Percentiles rank a stretch among this genome's conserved stretches.
Evolutionary conservation across 1,140 invertebrate species (phyloP).

Genomic region (Epicauta chinensis): DNA sequence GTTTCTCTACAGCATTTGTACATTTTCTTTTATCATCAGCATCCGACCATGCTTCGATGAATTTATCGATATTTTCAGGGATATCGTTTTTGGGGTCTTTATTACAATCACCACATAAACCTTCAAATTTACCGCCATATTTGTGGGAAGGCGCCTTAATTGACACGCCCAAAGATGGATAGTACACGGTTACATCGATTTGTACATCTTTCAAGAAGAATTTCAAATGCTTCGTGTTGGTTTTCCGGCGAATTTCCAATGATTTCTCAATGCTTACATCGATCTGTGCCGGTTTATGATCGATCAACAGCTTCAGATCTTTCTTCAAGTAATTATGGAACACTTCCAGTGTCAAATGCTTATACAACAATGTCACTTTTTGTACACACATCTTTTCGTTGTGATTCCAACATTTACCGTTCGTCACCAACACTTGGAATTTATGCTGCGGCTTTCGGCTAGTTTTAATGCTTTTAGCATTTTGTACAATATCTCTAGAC

Average conservation of each 20-base stretch:
- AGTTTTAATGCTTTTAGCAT: slow-evolving; percentile 7
- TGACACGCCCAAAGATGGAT: slow-evolving; percentile 36
- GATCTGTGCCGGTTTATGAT: slow-evolving; percentile 34
- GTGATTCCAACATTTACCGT: slow-evolving; percentile 51
- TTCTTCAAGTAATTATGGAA: slow-evolving; percentile 25
- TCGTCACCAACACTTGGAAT: slow-evolving; percentile 62
- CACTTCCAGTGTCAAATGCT: slow-evolving; percentile 48
- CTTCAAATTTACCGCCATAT: slow-evolving; percentile 66
- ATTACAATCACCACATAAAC: slow-evolving; percentile 74
- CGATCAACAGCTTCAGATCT: slow-evolving; percentile 37
- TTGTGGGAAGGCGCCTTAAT: slow-evolving; percentile 63
- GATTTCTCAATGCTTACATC: slow-evolving; percentile 35
- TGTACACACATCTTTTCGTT: slow-evolving; percentile 50
- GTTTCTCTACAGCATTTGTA: slow-evolving; percentile 33
- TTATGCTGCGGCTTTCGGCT: slow-evolving; percentile 46
- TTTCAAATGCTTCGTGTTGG: slow-evolving; percentile 40
- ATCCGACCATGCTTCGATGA: slow-evolving; percentile 57
- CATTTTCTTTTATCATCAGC: slow-evolving; percentile 35
- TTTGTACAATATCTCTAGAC: slow-evolving; percentile 51
- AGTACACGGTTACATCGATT: slow-evolving; percentile 43
- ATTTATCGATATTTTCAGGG: slow-evolving; percentile 45
- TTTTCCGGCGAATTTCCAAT: slow-evolving; percentile 43
- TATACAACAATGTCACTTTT: slow-evolving; percentile 57
- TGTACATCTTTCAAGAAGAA: slow-evolving; percentile 43
- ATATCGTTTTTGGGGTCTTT: slow-evolving; percentile 58